Base-by-base conservation (phyloP, 1,140 invertebrate species). In the Fopius arisanus region DNA sequence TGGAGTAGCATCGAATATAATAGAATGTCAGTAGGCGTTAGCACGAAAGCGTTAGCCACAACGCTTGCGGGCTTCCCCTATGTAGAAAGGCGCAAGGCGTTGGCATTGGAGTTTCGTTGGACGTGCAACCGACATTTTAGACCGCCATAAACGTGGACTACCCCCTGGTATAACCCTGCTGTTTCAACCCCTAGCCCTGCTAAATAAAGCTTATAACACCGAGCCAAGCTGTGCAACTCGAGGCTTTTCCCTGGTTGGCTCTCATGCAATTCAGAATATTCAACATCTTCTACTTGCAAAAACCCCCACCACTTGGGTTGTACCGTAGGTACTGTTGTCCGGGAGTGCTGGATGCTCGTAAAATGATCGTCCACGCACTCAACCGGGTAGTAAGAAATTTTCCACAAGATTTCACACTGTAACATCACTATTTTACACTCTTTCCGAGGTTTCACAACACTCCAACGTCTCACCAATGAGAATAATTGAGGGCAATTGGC, bases 201-300 rank as follows among this genome's bases (percentile, higher is more conserved):
- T 78, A 78, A 79, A 79, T 78, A 78, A 80, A 80, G 75, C 37
- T 80, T 78, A 79, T 73, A 81, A 78, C 75, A 69, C 70, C 67
- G 72, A 62, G 62, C 51, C 70, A 48, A 33, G 16, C 37, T 41
- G 31, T 40, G 48, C 59, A 51, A 43, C 10, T 48, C 21, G 23
- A 40, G 21, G 48, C 73, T 66, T 33, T 75, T 70, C 59, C 29
- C 54, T 67, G 70, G 74, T 75, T 75, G 74, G 74, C 51, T 72
- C 51, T 16, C 74, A 66, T 54, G 71, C 72, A 54, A 65, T 73
- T 76, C 59, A 59, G 59, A 76, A 76, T 76, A 76, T 76, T 76
- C 66, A 70, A 76, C 71, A 66, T 59, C 43, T 37, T 23, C 28
- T 29, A 41, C 67, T 62, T 41, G 40, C 73, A 28, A 59, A 19